Base-by-base conservation (phyloP, 2,888 invertebrate genomes). In the Ophraella communa region DNA sequence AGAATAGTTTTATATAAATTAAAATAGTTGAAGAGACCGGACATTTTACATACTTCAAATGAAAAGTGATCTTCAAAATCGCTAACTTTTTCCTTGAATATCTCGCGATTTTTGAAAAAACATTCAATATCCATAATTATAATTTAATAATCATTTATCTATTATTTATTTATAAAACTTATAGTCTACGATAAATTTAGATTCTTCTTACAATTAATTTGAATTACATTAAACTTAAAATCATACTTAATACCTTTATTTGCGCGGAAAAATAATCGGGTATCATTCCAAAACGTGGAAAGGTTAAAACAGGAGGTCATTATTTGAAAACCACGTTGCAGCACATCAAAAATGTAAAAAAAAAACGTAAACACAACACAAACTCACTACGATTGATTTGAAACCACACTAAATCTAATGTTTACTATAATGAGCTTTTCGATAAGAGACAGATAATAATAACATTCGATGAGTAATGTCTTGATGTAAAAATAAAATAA, bases 221-320 rank as follows among this genome's bases (percentile, higher is more conserved):
- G n/a, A n/a, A n/a, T n/a, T n/a, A 35, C n/a, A 11, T 11, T 14
- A 35, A 35, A n/a, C 11, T n/a, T 14, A 11, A 35, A 1, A 35
- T 11, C n/a, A 33, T 33, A n/a, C 10, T 35, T 35, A n/a, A 51
- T 57, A 63, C 63, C 63, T 63, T 35, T 44, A 20, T 51, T 18
- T 11, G 39, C 17, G 4, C 52, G 64, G 17, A 64, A 59, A 53
- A 59, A 59, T 17, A 59, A 39, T 1, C 58, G 17, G 1, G 59
- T 2, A 20, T 64, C 47, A 54, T 30, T 27, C 53, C 47, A 51
- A 56, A 64, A 59, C 4, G 47, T 44, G 4, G 64, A 47, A 5
- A 54, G 11, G 39, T 45, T 64, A 42, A 55, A 55, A 49, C 52
- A 52, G 10, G 44, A 51, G 27, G 42, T 65, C 65, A 65, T 61